These are phyloP conservation scores for Minunthozetes semirufus DNA, from an alignment of 2,888 invertebrate species.

Conservation along the genomic window DNA sequence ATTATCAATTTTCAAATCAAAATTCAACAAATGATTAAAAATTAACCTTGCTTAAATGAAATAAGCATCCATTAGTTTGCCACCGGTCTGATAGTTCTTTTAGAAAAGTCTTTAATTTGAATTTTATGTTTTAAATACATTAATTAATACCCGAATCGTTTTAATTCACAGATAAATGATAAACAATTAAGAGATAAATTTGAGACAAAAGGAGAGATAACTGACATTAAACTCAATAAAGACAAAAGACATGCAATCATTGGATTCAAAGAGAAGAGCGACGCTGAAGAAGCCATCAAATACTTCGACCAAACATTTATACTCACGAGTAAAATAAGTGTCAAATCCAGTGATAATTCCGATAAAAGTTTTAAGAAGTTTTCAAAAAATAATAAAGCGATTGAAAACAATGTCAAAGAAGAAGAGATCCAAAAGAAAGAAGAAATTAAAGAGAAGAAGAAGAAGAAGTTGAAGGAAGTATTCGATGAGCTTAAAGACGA, in stretches of 20 bases:
- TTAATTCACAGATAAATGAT: constrained; percentile 61
- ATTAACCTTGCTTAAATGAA: no score
- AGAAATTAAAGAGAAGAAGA: constrained; percentile 12
- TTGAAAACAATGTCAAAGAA: constrained; percentile 20
- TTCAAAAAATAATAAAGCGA: not conserved
- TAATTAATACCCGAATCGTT: not conserved
- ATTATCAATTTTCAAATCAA: not conserved
- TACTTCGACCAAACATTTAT: constrained; percentile 78
- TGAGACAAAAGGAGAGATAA: constrained; percentile 70
- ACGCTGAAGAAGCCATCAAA: constrained; percentile 67
- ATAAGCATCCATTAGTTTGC: no score
- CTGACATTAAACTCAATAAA: constrained; percentile 87
- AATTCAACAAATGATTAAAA: not conserved
- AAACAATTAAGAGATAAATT: constrained; percentile 69
- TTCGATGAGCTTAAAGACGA: constrained; percentile 56
- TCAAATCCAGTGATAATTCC: constrained; percentile 41
- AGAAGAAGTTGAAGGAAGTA: constrained; percentile 21
- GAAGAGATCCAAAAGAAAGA: not conserved
- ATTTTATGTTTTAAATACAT: no score
- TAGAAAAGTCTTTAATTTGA: no score
- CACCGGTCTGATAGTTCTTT: no score
- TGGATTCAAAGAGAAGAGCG: constrained; percentile 73
- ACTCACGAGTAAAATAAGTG: constrained; percentile 70
- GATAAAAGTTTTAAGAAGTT: not conserved
- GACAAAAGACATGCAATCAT: constrained; percentile 84